Conservation (phyloP, 1,140 invertebrate species). For the Goniozus legneri region DNA sequence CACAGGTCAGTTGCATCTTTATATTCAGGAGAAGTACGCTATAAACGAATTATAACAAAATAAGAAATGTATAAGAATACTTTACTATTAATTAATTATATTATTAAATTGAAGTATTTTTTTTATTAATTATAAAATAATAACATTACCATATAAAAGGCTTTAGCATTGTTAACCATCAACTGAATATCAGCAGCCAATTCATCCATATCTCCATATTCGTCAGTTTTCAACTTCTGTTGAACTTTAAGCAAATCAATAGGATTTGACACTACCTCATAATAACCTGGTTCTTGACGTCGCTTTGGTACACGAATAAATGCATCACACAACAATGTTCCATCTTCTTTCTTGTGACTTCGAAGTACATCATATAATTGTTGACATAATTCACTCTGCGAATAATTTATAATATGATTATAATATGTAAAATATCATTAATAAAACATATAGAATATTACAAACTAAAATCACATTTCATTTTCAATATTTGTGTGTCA, state of each 20-base stretch:
- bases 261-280: conserved; percentile 87
- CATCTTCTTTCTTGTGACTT: conserved; percentile 90
- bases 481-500: too few relatives aligned
- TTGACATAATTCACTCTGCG: conserved; percentile 80
- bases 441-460: background rate
- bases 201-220: conserved; percentile 87
- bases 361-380: conserved; percentile 89
- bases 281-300: conserved; percentile 84
- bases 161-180: conserved; percentile 86
- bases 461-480: background rate
- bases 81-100: conserved; percentile 7
- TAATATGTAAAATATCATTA: too few relatives aligned
- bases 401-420: conserved; percentile 27
- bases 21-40: conserved; percentile 79
- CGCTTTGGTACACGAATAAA: conserved; percentile 92
- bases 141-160: conserved; percentile 77
- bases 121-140: background rate
- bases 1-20: conserved; percentile 89
- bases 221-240: conserved; percentile 94
- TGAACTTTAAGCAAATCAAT: conserved; percentile 93
- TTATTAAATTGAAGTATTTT: background rate
- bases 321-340: conserved; percentile 84
- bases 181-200: conserved; percentile 82
- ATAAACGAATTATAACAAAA: too few relatives aligned
- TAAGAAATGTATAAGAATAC: too few relatives aligned